Percentiles rank a stretch among this genome's conserved stretches.
Evolutionary conservation across 2,797 vertebrate genomes (phyloP).

Genomic region (Coendou prehensilis): DNA sequence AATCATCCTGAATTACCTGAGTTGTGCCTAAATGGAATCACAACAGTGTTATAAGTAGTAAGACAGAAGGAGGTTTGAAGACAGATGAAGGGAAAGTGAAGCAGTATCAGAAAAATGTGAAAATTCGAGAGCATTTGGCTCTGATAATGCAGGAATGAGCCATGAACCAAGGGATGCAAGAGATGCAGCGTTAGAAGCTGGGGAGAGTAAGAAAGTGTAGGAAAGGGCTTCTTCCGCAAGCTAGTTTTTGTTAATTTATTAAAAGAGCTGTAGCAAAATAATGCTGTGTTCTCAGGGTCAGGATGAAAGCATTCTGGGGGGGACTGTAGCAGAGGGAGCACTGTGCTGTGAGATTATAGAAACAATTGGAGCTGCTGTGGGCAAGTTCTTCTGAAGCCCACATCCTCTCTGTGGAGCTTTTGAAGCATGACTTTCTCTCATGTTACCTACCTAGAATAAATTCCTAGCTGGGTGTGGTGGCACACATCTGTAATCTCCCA

Average conservation of each 20-base stretch:
- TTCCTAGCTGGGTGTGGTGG: not conserved
- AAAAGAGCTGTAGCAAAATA: not conserved
- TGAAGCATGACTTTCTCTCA: not conserved
- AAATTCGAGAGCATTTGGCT: fast-evolving
- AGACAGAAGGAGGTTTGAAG: not conserved
- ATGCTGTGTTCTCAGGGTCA: not conserved
- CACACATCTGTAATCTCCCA: not conserved
- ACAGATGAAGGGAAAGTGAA: not conserved
- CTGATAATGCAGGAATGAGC: not conserved
- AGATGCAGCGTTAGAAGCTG: not conserved
- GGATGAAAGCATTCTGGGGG: not conserved
- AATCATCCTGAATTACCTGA: not conserved
- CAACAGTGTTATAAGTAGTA: not conserved
- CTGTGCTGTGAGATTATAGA: not conserved
- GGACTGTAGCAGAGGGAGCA: not conserved
- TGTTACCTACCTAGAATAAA: not conserved
- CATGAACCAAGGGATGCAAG: not conserved
- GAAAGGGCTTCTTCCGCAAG: too few species aligned
- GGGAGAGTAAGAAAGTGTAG: not conserved
- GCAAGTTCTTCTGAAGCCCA: not conserved
- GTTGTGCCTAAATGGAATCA: not conserved
- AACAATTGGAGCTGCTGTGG: too few species aligned
- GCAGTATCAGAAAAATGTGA: too few species aligned
- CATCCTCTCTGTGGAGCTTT: not conserved
- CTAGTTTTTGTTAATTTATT: not conserved